Conservation (phyloP, 2,113 vertebrate genomes). For the Pteronura brasiliensis region DNA sequence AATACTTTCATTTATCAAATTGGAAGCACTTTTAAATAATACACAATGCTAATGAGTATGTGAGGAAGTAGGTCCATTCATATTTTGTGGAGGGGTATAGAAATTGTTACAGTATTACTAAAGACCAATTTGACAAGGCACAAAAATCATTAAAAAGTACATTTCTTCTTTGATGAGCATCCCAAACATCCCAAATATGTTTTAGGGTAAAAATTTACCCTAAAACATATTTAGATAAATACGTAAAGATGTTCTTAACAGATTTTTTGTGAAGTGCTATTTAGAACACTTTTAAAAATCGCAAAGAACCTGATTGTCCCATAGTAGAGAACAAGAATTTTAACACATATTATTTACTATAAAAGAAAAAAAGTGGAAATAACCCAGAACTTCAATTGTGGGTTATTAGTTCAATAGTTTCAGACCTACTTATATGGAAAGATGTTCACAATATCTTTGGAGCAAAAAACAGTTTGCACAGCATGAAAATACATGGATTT, state of each 20-base stretch:
- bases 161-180: neutral
- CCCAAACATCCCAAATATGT: too few species aligned
- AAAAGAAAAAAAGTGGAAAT: neutral
- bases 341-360: neutral
- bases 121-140: neutral
- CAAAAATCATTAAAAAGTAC: neutral
- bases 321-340: neutral
- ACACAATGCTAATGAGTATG: neutral
- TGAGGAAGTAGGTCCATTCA: neutral
- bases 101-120: neutral
- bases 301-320: neutral
- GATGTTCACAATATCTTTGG: neutral
- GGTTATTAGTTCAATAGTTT: neutral
- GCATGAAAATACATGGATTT: neutral
- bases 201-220: constrained; percentile 5
- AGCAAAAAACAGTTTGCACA: neutral
- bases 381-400: neutral
- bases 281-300: neutral
- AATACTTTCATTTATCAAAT: neutral
- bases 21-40: neutral
- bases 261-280: neutral
- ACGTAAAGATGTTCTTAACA: neutral
- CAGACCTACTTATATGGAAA: neutral
- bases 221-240: neutral
- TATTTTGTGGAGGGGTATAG: neutral